Conservation (phyloP, 2,888 invertebrate genomes). For the Lithophane leautieri region DNA sequence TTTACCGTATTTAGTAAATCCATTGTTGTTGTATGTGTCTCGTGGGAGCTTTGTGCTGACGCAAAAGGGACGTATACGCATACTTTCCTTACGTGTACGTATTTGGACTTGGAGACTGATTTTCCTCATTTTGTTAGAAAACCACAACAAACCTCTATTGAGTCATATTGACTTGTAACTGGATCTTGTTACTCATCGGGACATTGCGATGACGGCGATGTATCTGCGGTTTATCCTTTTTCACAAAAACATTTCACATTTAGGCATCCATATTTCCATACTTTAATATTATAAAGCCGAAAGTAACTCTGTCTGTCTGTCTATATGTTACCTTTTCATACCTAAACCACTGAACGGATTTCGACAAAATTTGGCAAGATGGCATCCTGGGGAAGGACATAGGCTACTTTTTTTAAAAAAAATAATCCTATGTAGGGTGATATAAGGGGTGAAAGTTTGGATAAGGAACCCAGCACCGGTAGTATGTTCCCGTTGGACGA, state of each 20-base stretch:
- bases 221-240: neutral
- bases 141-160: neutral
- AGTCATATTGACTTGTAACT: constrained; percentile 9
- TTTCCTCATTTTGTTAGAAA: constrained; percentile 34
- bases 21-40: neutral
- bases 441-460: too few species aligned
- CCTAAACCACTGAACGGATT: too few species aligned
- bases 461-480: too few species aligned
- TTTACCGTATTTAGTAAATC: constrained; percentile 2
- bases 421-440: too few species aligned
- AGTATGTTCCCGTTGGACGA: too few species aligned
- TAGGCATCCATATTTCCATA: neutral
- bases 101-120: constrained; percentile 1
- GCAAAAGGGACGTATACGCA: neutral
- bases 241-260: neutral
- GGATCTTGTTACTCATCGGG: constrained; percentile 23
- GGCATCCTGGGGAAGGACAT: too few species aligned
- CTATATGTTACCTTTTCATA: too few species aligned
- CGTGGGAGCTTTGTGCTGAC: constrained; percentile 3
- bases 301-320: too few species aligned
- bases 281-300: too few species aligned
- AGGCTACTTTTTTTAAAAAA: too few species aligned
- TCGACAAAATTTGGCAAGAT: too few species aligned
- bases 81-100: constrained; percentile 11
- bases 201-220: constrained; percentile 15